Base-by-base conservation (phyloP, 2,888 invertebrate species). In the Resseliella maxima region DNA sequence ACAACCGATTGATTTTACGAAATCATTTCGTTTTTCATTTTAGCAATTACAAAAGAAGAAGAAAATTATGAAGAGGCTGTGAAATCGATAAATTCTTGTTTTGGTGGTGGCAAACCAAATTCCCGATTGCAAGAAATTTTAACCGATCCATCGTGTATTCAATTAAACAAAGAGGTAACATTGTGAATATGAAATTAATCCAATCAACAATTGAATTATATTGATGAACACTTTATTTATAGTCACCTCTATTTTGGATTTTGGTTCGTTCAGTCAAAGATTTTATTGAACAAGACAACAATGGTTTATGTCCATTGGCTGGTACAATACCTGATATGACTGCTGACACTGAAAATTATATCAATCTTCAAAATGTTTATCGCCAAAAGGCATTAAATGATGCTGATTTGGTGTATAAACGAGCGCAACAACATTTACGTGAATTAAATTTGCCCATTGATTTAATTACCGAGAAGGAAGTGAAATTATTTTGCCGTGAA, bases 31-130 rank as follows among this genome's bases (percentile, higher is more conserved):
- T n/a, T n/a, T 64, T 64, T 27, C 24, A 35, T 87, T 88, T 81
- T 86, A 88, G 91, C 91, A 86, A 92, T 93, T 88, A 89, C 90
- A 41, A 92, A 93, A 15, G 94, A 94, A 88, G 98, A 98, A 90
- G 99, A 99, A 89, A 99, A 99, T 90, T 98, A 97, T 92, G 96
- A 97, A 90, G 99, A 99, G 92, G 98, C 99, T 0, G 92, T 97
- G 15, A 95, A 94, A 90, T 96, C 97, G 88, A 96, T 98, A 0
- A 98, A 98, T 90, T 96, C 95, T 86, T 95, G 96, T 85, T 92
- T 97, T 87, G 92, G 93, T 21, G 93, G 93, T 85, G 95, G 96
- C 27, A 92, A 90, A 90, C 92, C 98, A 87, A 95, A 97, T 27
- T 90, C 92, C 0, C 92, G 94, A 87, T 93, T 98, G 0, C 93